These are phyloP conservation scores for Micrastur ruficollis DNA, from an alignment of 2,797 vertebrate species.

Conservation along the genomic window DNA sequence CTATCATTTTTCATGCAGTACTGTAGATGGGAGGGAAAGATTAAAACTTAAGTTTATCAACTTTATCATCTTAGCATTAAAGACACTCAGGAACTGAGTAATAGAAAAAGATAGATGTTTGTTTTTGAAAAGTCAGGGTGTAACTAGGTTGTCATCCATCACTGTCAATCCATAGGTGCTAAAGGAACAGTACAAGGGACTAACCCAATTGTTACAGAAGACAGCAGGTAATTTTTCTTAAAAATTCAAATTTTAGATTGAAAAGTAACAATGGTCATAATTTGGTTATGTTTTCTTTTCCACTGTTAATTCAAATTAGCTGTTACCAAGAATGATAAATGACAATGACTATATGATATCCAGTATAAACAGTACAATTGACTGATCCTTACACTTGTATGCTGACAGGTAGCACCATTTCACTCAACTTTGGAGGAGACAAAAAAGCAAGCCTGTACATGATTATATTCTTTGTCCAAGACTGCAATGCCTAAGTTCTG, in stretches of 20 bases:
- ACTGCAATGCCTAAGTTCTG: not conserved
- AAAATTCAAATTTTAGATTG: not conserved
- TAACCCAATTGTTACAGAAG: not conserved
- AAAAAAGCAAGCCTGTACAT: not conserved
- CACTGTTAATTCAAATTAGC: not conserved
- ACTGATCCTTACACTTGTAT: not conserved
- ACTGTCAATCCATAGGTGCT: not conserved
- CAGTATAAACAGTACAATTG: not conserved
- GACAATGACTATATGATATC: not conserved
- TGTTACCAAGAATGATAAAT: not conserved
- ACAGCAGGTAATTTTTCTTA: not conserved
- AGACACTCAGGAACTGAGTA: not conserved
- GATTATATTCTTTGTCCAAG: not conserved
- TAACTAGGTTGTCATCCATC: not conserved
- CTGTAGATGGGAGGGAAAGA: constrained; percentile 68
- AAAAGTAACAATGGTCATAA: not conserved
- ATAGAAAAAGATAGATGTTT: not conserved
- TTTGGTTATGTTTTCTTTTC: not conserved
- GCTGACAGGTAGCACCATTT: not conserved
- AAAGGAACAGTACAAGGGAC: not conserved
- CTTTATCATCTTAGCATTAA: not conserved
- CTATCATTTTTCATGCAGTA: constrained; percentile 83
- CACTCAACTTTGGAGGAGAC: not conserved
- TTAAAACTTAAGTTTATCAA: not conserved
- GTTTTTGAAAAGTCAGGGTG: not conserved